Percentiles rank a stretch among this genome's conserved stretches.
These are phyloP conservation scores for Turritopsis rubra DNA, from an alignment of 30 jellyfish, hydroid and myxozoan species.

Conservation along the genomic window DNA sequence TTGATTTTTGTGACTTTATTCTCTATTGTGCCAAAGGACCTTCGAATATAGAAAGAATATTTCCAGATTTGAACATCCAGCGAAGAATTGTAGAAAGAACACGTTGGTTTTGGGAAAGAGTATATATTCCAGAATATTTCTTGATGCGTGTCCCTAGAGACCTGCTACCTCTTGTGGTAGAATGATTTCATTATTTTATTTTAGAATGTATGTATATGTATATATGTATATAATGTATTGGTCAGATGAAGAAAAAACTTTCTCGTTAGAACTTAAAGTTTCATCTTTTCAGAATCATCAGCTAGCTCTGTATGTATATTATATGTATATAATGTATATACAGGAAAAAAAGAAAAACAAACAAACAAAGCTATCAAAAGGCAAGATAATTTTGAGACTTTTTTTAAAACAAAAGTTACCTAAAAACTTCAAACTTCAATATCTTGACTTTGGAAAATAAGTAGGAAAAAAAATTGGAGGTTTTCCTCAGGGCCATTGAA, in stretches of 20 bases:
- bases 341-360: background rate
- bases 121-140: conserved; percentile 59
- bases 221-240: background rate
- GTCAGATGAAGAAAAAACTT: background rate
- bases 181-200: background rate
- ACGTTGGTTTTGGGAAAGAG: conserved; percentile 46
- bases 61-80: conserved; percentile 36
- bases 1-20: conserved; percentile 59
- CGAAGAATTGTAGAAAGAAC: conserved; percentile 12
- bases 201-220: background rate
- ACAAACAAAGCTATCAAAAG: background rate
- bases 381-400: background rate
- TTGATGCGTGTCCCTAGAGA: conserved; percentile 60
- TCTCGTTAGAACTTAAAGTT: background rate
- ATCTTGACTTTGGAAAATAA: background rate
- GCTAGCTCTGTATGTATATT: background rate
- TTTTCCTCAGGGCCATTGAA: too few species aligned
- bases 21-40: conserved; percentile 55
- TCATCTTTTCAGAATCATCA: background rate
- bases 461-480: too few species aligned
- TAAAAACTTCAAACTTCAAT: background rate
- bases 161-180: conserved; percentile 27
- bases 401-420: background rate
- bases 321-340: background rate
- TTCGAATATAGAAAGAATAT: conserved; percentile 48